Conservation (phyloP, 2,888 invertebrate species). For the Oligia fasciuncula region DNA sequence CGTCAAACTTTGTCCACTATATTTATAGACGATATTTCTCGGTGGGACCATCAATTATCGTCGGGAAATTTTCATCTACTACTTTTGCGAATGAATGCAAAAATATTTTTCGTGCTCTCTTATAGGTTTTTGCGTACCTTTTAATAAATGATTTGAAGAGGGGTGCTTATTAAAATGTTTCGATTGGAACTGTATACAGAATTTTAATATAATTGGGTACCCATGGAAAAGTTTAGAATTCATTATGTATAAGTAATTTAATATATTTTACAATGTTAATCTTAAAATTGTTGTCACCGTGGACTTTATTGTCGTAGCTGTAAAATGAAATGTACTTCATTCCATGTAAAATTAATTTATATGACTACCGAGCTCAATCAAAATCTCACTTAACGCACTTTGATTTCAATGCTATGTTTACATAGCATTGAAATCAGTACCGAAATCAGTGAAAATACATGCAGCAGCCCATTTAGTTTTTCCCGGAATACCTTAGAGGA, state of each 20-base stretch:
- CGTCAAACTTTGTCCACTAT: conserved; percentile 68
- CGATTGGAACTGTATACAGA: conserved; percentile 14
- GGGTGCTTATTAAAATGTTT: conserved; percentile 42
- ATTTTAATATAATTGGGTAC: conserved; percentile 24
- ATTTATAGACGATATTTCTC: conserved; percentile 69
- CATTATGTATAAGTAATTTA: background rate
- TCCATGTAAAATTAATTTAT: background rate
- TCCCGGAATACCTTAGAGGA: conserved; percentile 29
- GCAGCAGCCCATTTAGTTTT: conserved; percentile 38
- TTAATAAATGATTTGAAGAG: conserved; percentile 39
- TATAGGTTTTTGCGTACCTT: conserved; percentile 44
- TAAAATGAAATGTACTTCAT: background rate
- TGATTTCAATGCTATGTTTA: no score
- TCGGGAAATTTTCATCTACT: conserved; percentile 46
- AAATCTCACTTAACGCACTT: background rate
- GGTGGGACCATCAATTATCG: conserved; percentile 64
- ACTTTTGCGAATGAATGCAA: conserved; percentile 53
- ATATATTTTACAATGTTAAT: background rate
- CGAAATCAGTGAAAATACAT: conserved; percentile 39
- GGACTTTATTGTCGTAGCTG: background rate
- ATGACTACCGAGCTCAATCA: background rate
- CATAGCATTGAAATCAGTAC: conserved; percentile 42
- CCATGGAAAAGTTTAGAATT: background rate
- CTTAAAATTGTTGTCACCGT: background rate
- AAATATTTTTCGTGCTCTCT: conserved; percentile 46